phyloP scores from a whole-genome alignment of 2,113 vertebrate genomes.

The Thunnus thynnus region DNA sequence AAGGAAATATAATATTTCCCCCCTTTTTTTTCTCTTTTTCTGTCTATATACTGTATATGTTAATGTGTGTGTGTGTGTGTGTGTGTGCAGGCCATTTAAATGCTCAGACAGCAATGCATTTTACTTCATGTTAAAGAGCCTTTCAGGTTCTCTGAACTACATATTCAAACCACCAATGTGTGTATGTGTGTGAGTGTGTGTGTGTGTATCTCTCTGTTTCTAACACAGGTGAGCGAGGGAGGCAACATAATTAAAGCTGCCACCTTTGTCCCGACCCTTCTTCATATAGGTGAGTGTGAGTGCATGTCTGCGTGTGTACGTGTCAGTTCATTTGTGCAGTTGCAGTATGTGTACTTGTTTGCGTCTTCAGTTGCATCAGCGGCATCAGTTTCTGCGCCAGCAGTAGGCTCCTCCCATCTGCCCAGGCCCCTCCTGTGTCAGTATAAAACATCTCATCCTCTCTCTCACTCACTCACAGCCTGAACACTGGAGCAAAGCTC shows the following conservation, averaged over 20 bases:
- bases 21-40: not conserved
- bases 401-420: slow-evolving; percentile 58
- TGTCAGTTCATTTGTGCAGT: slow-evolving; percentile 3
- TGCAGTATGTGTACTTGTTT: slow-evolving; percentile 33
- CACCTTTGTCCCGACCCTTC: not conserved
- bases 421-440: slow-evolving; percentile 35
- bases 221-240: slow-evolving; percentile 20
- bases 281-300: not conserved
- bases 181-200: not conserved
- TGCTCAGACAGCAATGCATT: not conserved
- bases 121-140: not conserved
- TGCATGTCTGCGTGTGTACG: not conserved
- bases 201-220: not conserved
- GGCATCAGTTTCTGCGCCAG: slow-evolving; percentile 55
- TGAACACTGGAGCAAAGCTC: slow-evolving; percentile 54
- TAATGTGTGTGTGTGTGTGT: not conserved
- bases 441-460: slow-evolving; percentile 59
- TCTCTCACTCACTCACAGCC: slow-evolving; percentile 52
- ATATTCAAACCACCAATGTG: not conserved
- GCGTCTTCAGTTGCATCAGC: slow-evolving; percentile 71
- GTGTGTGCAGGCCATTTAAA: not conserved
- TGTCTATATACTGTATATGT: not conserved
- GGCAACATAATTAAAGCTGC: slow-evolving; percentile 23
- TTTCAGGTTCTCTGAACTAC: slow-evolving; percentile 17
- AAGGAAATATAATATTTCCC: too few species aligned